Conservation (phyloP, 2,888 invertebrate genomes). For the Sesia bembeciformis region DNA sequence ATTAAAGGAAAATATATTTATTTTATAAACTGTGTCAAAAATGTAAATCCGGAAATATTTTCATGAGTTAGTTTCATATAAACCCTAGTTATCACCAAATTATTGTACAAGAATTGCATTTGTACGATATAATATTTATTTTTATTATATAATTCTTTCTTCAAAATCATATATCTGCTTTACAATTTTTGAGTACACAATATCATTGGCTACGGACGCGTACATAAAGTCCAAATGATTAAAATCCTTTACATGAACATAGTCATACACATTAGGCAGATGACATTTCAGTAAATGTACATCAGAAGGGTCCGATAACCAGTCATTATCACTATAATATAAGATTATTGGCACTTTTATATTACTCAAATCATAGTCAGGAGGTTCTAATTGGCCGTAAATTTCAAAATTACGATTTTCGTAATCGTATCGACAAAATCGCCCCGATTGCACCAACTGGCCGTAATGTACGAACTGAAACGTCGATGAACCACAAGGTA, state of each 20-base stretch:
- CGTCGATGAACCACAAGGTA: constrained; percentile 74
- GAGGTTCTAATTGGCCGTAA: constrained; percentile 55
- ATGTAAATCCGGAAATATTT: background rate
- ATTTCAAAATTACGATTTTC: constrained; percentile 30
- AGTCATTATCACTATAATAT: constrained; percentile 47
- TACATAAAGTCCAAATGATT: constrained; percentile 80
- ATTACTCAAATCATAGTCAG: constrained; percentile 39
- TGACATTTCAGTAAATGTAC: constrained; percentile 43
- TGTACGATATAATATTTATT: too few relatives aligned
- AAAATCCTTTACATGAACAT: constrained; percentile 67
- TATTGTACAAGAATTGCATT: background rate
- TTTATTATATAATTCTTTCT: too few relatives aligned
- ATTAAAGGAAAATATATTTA: too few relatives aligned
- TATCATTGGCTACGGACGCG: constrained; percentile 67
- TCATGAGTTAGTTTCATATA: too few relatives aligned
- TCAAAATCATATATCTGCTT: constrained; percentile 20
- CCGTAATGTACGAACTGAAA: constrained; percentile 64
- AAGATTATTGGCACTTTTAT: constrained; percentile 35
- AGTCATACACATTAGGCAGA: constrained; percentile 66
- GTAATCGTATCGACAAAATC: constrained; percentile 46
- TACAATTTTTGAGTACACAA: constrained; percentile 64
- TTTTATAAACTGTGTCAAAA: too few relatives aligned
- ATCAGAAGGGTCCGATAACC: constrained; percentile 64
- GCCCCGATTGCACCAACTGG: constrained; percentile 38
- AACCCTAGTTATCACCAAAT: background rate